Evolutionary conservation across 1,140 invertebrate species (phyloP).

Genomic region (Bicyclus anynana): DNA sequence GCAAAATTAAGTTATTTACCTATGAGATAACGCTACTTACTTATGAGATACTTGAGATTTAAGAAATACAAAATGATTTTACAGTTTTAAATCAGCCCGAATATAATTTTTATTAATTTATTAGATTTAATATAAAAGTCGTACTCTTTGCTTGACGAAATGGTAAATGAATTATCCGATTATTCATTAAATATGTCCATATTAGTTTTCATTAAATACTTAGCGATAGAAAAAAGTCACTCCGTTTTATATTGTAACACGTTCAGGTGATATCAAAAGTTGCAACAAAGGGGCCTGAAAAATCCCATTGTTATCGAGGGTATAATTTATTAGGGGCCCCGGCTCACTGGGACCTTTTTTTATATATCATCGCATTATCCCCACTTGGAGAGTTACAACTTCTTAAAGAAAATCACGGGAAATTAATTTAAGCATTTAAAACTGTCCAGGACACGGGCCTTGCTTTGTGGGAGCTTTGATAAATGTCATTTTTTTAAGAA

Average conservation of each 20-base stretch:
- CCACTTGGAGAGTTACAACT: constrained; percentile 73
- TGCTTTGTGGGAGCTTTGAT: constrained; percentile 64
- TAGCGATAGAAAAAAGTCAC: neutral
- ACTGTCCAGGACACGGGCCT: constrained; percentile 64
- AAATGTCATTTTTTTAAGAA: constrained; percentile 41
- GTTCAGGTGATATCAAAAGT: constrained; percentile 76
- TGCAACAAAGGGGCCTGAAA: constrained; percentile 72
- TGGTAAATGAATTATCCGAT: too few species aligned
- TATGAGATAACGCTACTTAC: too few species aligned
- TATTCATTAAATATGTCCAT: too few species aligned
- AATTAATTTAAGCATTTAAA: constrained; percentile 75
- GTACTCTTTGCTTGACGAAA: too few species aligned
- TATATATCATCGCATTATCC: constrained; percentile 78
- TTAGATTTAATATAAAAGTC: too few species aligned
- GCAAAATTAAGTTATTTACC: too few species aligned
- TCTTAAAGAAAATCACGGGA: constrained; percentile 75
- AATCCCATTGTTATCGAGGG: constrained; percentile 77
- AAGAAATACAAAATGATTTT: too few species aligned
- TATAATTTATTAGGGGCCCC: constrained; percentile 74
- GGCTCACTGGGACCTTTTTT: constrained; percentile 73
- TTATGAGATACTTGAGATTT: too few species aligned
- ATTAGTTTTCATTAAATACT: neutral
- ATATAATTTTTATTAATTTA: too few species aligned
- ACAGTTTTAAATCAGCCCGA: too few species aligned
- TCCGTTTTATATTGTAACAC: constrained; percentile 46